A percentile compares a stretch with the other conserved stretches of the same genome.
Evolutionary conservation across 2,113 vertebrate genomes (phyloP).

Genomic region (Rhadina sibilatrix): DNA sequence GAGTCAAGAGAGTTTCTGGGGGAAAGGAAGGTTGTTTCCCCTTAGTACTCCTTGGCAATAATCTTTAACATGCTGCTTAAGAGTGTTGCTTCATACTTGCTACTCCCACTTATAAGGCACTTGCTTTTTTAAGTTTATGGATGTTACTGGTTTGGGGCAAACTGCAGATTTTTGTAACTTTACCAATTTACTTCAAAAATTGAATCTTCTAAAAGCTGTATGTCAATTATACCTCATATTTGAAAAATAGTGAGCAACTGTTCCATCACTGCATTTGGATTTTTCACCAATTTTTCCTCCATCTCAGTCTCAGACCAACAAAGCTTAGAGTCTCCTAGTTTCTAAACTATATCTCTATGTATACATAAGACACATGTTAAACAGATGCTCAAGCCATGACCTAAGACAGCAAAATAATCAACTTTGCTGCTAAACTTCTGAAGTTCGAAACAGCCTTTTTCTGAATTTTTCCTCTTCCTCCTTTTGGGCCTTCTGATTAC

Average conservation of each 20-base stretch:
- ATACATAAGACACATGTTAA: background rate
- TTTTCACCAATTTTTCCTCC: background rate
- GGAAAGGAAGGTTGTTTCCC: background rate
- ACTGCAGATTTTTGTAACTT: background rate
- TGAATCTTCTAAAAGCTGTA: background rate
- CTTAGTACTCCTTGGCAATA: background rate
- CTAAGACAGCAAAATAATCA: background rate
- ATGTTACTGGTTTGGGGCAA: background rate
- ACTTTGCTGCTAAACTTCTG: background rate
- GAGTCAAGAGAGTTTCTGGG: background rate
- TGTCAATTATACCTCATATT: background rate
- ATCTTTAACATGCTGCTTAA: background rate
- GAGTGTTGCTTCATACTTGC: background rate
- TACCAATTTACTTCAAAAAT: background rate
- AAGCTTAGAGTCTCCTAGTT: background rate
- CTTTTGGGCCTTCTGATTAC: background rate
- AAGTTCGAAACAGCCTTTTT: background rate
- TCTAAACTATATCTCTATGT: accelerated
- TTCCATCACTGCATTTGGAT: background rate
- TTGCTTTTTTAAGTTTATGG: background rate
- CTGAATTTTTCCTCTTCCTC: background rate
- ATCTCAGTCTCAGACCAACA: background rate
- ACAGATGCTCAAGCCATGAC: background rate
- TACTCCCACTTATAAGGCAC: background rate
- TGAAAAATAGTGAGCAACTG: background rate